Evolutionary conservation across 2,797 vertebrate species (phyloP).

Genomic region (Apogon talboti): DNA sequence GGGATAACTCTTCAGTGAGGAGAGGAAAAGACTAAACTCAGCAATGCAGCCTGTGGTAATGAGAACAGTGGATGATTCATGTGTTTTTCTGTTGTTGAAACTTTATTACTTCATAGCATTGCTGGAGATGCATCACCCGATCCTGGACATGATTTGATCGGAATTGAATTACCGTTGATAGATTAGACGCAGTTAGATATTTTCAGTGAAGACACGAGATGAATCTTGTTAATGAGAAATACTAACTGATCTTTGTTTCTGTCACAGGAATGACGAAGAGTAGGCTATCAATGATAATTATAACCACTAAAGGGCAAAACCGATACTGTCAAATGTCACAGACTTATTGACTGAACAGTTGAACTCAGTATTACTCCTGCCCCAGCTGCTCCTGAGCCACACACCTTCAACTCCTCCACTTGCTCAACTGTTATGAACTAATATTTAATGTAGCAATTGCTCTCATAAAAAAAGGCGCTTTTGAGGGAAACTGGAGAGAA

Average conservation of each 20-base stretch:
- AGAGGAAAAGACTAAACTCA: not conserved
- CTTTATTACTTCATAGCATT: constrained; percentile 21
- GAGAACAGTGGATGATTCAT: constrained; percentile 27
- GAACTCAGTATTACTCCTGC: constrained; percentile 2
- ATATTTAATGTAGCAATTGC: constrained; percentile 58
- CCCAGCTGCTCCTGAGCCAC: constrained; percentile 7
- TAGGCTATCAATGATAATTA: constrained; percentile 3
- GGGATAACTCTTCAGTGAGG: not conserved
- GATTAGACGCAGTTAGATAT: constrained; percentile 28
- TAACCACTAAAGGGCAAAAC: constrained; percentile 9
- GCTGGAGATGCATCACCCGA: constrained; percentile 15
- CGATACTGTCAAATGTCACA: constrained; percentile 5
- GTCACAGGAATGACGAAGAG: not conserved
- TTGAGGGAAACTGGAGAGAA: constrained; percentile 48
- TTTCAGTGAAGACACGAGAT: constrained; percentile 17
- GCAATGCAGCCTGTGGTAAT: not conserved
- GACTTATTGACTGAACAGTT: constrained; percentile 1
- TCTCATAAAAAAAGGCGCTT: constrained; percentile 43
- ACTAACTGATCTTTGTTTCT: not conserved
- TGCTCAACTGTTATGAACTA: constrained; percentile 32
- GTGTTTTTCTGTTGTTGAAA: constrained; percentile 18
- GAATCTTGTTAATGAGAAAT: constrained; percentile 28
- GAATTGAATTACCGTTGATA: constrained; percentile 25
- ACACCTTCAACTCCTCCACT: constrained; percentile 16
- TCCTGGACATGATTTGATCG: constrained; percentile 20